Conservation (phyloP, 2,888 invertebrate genomes). For the Parnassius smintheus region DNA sequence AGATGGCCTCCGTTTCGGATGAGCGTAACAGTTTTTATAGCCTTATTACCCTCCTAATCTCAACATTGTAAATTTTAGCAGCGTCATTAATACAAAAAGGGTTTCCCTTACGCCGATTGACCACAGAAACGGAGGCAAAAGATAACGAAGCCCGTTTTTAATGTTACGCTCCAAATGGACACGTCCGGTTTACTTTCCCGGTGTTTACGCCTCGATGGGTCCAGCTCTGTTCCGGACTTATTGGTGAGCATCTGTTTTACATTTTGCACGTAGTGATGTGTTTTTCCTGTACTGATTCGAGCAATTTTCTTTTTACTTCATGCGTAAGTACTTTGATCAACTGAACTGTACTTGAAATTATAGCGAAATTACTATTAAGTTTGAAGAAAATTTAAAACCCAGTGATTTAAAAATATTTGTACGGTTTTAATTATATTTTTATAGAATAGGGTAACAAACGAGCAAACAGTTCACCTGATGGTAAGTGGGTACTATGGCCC, state of each 20-base stretch:
- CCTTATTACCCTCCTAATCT: constrained; percentile 19
- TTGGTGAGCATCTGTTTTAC: constrained; percentile 37
- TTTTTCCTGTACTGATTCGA: constrained; percentile 31
- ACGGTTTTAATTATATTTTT: too few relatives aligned
- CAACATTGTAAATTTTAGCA: constrained; percentile 23
- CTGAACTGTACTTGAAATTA: too few relatives aligned
- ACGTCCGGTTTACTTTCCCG: constrained; percentile 40
- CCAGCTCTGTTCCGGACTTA: constrained; percentile 40
- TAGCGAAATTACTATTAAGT: too few relatives aligned
- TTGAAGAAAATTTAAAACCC: too few relatives aligned
- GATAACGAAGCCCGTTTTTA: constrained; percentile 44
- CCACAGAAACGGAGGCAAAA: constrained; percentile 32
- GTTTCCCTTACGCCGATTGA: constrained; percentile 27
- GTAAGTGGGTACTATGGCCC: too few relatives aligned
- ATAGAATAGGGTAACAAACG: too few relatives aligned
- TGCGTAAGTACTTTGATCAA: too few relatives aligned
- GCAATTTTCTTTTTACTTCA: too few relatives aligned
- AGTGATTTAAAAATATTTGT: too few relatives aligned
- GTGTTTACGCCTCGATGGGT: constrained; percentile 38
- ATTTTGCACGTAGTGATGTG: constrained; percentile 32
- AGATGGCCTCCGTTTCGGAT: constrained; percentile 1
- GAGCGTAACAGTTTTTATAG: constrained; percentile 21
- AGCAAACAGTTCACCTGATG: too few relatives aligned
- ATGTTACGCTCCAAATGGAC: constrained; percentile 42
- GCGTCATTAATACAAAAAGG: constrained; percentile 34